A percentile compares a stretch with the other conserved stretches of the same genome.
These are phyloP conservation scores for Ctenochaetus hawaiiensis DNA, from an alignment of 2,797 vertebrate genomes.

Conservation along the genomic window DNA sequence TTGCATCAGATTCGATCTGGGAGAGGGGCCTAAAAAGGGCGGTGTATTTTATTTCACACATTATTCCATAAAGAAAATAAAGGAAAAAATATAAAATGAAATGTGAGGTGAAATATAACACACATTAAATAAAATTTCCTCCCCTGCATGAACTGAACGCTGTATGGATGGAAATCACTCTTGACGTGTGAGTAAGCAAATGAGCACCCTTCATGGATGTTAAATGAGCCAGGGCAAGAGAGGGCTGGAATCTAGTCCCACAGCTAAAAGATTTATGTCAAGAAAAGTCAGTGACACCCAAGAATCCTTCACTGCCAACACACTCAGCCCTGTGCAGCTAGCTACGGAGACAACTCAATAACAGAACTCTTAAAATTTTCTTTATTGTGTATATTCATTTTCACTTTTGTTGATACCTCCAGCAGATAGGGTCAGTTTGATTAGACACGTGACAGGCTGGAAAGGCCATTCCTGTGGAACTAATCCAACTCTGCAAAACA, in stretches of 20 bases:
- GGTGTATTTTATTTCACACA: not conserved
- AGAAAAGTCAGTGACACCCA: not conserved
- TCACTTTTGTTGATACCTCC: not conserved
- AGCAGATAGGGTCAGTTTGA: not conserved
- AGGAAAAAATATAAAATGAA: not conserved
- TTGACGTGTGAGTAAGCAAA: not conserved
- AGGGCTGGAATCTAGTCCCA: conserved; percentile 7
- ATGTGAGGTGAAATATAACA: not conserved
- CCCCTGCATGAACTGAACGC: not conserved
- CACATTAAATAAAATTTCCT: not conserved
- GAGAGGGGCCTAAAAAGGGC: not conserved
- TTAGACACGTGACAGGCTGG: not conserved
- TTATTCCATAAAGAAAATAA: not conserved
- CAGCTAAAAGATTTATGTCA: conserved; percentile 22
- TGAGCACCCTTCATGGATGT: conserved; percentile 18
- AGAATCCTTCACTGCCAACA: not conserved
- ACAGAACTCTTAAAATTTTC: not conserved
- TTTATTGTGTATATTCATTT: not conserved
- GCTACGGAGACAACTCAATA: not conserved
- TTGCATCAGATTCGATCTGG: conserved; percentile 76
- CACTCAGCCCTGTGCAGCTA: not conserved
- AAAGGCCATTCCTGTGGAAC: not conserved
- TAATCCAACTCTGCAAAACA: conserved; percentile 19
- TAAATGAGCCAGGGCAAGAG: conserved; percentile 7
- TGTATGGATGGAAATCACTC: not conserved